A percentile compares a stretch with the other conserved stretches of the same genome.
Evolutionary conservation across 2,888 invertebrate species (phyloP).

Genomic region (Vandiemenella viatica): DNA sequence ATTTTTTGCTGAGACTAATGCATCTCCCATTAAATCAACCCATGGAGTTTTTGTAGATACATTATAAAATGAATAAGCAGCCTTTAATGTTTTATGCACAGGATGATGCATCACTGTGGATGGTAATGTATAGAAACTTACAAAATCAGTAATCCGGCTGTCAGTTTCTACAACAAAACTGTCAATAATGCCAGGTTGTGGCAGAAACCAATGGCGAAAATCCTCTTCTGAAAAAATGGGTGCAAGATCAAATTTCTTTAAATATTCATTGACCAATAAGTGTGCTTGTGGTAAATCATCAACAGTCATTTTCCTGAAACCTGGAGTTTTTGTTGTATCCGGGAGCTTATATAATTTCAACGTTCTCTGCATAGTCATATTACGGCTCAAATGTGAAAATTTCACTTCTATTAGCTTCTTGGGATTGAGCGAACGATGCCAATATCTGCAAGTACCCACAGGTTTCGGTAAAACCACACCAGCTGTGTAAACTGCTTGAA

Average conservation of each 20-base stretch:
- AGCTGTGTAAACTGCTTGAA: constrained; percentile 98
- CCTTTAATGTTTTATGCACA: constrained; percentile 80
- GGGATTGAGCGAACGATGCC: constrained; percentile 97
- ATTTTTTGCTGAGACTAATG: constrained; percentile 87
- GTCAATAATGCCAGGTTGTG: constrained; percentile 81
- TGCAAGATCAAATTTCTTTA: constrained; percentile 76
- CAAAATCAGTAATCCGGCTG: constrained; percentile 76
- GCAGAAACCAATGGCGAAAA: constrained; percentile 92
- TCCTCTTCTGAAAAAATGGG: constrained; percentile 86
- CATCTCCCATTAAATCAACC: constrained; percentile 90
- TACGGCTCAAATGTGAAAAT: constrained; percentile 90
- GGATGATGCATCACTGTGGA: constrained; percentile 98
- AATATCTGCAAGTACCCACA: constrained; percentile 78
- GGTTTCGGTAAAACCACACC: constrained; percentile 97
- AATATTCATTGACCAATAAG: constrained; percentile 60
- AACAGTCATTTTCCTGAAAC: constrained; percentile 60
- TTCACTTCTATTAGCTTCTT: constrained; percentile 96
- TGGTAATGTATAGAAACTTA: constrained; percentile 95
- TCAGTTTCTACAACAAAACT: constrained; percentile 78
- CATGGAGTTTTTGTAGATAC: constrained; percentile 77
- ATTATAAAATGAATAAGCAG: constrained; percentile 98
- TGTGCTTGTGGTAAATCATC: constrained; percentile 59
- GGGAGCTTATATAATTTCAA: constrained; percentile 91
- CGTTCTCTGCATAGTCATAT: constrained; percentile 99
- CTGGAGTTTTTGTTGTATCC: constrained; percentile 70